Conservation (phyloP, 2,113 vertebrate species). For the Clarias magur region DNA sequence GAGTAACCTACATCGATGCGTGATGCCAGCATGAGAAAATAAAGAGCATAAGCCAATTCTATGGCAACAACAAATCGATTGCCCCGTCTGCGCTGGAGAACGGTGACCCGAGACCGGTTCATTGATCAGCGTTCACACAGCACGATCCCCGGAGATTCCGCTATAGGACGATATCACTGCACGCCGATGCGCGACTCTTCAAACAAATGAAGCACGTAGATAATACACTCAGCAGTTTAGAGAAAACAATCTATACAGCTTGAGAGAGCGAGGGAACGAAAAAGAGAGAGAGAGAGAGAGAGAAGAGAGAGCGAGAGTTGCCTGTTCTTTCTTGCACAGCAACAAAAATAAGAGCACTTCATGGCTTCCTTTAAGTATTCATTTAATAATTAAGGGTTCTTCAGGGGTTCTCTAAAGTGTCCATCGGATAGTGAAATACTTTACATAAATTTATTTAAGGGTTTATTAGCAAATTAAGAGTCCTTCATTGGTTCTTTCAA, state of each 20-base stretch:
- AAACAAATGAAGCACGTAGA: neutral
- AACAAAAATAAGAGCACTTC: too few species aligned
- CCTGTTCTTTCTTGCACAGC: too few species aligned
- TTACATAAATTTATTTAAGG: neutral
- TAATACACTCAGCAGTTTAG: constrained; percentile 4
- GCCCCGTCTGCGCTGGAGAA: constrained; percentile 60
- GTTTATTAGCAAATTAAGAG: neutral
- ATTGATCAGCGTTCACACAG: constrained; percentile 62
- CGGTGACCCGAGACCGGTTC: constrained; percentile 57
- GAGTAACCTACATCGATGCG: constrained; percentile 61
- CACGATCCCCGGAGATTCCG: constrained; percentile 52
- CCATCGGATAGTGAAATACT: neutral
- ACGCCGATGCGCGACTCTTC: neutral
- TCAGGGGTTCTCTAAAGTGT: neutral
- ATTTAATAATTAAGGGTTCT: neutral
- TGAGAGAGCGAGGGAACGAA: neutral
- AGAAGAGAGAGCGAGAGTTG: neutral
- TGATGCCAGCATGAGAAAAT: constrained; percentile 64
- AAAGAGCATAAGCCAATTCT: constrained; percentile 63
- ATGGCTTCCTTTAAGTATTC: too few species aligned
- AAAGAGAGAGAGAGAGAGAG: neutral
- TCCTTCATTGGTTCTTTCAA: neutral
- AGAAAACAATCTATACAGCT: neutral
- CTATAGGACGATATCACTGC: constrained; percentile 29
- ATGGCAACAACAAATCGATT: constrained; percentile 60